Evolutionary conservation across 92 coral and sea anemone genomes (phyloP), one percentile per base, ranked within the genome.

Genomic region (Siderastrea radians): DNA sequence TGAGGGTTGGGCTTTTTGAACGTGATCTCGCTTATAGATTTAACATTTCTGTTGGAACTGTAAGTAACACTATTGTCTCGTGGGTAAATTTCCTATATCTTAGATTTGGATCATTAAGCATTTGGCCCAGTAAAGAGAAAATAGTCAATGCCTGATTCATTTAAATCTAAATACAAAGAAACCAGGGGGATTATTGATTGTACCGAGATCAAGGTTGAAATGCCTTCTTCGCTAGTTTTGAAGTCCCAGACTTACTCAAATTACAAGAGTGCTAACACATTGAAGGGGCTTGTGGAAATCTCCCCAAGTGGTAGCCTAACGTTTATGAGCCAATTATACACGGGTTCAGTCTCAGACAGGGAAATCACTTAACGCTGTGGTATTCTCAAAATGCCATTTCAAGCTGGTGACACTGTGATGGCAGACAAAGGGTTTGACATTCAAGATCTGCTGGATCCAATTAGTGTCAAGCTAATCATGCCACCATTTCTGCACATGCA

Each of bases 351-450:
- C 38, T 26, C 38, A 26, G 38, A 26, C 83, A 64, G 80, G 6
- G 85, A 92, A 64, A 59, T 92, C 6, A 75, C 38, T 78, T 84
- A 80, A 55, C 68, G 89, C 6, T 51, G 86, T 81, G 95, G 93
- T 62, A 45, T 89, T 46, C 70, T 93, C 19, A 75, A 84, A 64
- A 58, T 84, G 74, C 91, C 84, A 62, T 88, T 83, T 84, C 83
- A 88, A 19, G 45, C 66, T 55, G 89, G 79, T 17, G 93, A 92
- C 68, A 16, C 67, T 54, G 19, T 85, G 13, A 84, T 85, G 88
- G 88, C 93, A 19, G 91, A 89, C 79, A 90, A 90, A 59, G 90
- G 90, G 10, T 88, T 88, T 85, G 92, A 88, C 49, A 92, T 88
- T 54, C 84, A 88, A 61, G 83, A 88, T 79, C 58, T 84, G 72